Conservation (phyloP, 2,113 vertebrate genomes). For the Rhipidura dahli region DNA sequence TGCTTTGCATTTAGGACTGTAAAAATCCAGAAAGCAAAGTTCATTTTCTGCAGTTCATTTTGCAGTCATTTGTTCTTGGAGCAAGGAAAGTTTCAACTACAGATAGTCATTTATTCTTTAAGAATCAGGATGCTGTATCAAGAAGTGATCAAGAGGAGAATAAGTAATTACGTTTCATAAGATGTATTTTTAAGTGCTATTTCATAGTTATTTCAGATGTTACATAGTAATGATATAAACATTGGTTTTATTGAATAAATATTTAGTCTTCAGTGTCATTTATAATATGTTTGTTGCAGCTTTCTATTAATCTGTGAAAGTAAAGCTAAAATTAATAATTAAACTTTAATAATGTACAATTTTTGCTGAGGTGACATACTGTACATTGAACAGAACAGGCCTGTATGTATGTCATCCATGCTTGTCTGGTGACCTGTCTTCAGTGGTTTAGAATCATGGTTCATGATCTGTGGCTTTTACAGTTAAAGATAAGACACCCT, state of each 20-base stretch:
- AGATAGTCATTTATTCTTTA: neutral
- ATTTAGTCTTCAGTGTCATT: neutral
- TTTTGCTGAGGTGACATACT: neutral
- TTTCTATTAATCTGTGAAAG: neutral
- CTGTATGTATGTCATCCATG: rapidly evolving
- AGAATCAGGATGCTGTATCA: neutral
- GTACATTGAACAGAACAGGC: neutral
- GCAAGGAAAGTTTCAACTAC: neutral
- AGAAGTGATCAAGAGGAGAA: neutral
- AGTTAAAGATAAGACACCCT: neutral
- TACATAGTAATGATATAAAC: neutral
- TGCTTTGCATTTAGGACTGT: neutral
- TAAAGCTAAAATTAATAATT: neutral
- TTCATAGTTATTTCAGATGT: neutral
- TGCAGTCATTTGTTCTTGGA: neutral
- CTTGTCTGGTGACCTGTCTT: neutral
- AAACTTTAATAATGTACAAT: neutral
- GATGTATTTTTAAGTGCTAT: neutral
- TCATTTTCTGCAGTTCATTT: neutral
- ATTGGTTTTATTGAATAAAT: neutral
- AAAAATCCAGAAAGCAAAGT: neutral
- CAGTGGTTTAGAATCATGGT: neutral
- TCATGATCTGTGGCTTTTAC: neutral
- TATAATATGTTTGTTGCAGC: neutral
- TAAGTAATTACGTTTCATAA: neutral